These are phyloP conservation scores for Rutilus rutilus DNA, from an alignment of 2,113 vertebrate genomes.

Conservation along the genomic window DNA sequence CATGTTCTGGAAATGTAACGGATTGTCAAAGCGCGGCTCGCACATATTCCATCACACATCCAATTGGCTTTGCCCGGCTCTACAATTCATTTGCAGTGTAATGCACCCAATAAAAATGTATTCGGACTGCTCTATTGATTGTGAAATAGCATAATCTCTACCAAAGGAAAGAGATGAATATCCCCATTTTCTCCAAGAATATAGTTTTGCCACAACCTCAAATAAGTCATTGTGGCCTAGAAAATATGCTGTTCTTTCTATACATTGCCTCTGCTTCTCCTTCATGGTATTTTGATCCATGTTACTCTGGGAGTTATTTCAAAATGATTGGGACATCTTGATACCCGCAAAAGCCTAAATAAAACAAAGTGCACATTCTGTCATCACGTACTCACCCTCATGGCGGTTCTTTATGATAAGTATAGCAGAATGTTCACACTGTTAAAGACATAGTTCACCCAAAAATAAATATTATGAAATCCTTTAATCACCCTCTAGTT, in stretches of 20 bases:
- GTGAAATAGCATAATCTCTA: slow-evolving; percentile 76
- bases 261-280: not conserved
- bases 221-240: slow-evolving; percentile 58
- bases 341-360: too few species aligned
- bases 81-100: slow-evolving; percentile 80
- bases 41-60: slow-evolving; percentile 80
- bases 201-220: slow-evolving; percentile 55
- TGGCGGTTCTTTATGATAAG: too few species aligned
- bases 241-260: not conserved
- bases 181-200: slow-evolving; percentile 63
- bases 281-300: slow-evolving; percentile 27
- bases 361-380: too few species aligned
- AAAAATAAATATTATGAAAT: too few species aligned
- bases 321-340: too few species aligned
- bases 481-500: too few species aligned
- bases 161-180: slow-evolving; percentile 68
- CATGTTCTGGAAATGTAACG: slow-evolving; percentile 83
- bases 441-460: too few species aligned
- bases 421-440: too few species aligned
- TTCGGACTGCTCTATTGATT: slow-evolving; percentile 77
- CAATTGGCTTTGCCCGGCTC: slow-evolving; percentile 75
- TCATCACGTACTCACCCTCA: too few species aligned
- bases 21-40: slow-evolving; percentile 74
- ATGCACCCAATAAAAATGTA: slow-evolving; percentile 75
- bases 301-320: too few species aligned